Base-by-base conservation (phyloP, 2,888 invertebrate species). In the Mythimna pallens region DNA sequence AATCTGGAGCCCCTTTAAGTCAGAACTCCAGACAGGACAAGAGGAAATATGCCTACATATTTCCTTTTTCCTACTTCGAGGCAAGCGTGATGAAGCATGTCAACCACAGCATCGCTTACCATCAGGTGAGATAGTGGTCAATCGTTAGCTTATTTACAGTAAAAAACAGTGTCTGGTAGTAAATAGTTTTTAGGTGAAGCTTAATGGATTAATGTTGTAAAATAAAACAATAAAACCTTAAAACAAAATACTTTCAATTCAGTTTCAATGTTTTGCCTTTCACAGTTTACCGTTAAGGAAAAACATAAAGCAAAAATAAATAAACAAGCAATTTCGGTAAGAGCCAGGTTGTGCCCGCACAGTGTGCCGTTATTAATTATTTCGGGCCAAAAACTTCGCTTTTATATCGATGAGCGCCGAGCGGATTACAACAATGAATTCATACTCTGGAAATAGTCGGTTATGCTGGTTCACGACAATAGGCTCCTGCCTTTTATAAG, bases 321-420 rank as follows among this genome's bases (percentile, higher is more conserved):
- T 17, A 40, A 20, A 61, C 55, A 55, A 22, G n/a, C 36, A 17
- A 59, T 50, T n/a, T 74, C n/a, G 10, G n/a, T 57, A 40, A 57
- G 43, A 59, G 7, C 43, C 25, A 9, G 34, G 36, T 36, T 10
- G 9, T 4, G 22, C n/a, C 22, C 25, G 43, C 52, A 59, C n/a
- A 54, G 20, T 55, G 30, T 12, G 20, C 30, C 10, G 6, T 30
- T 55, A 61, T 61, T 54, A 47, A 54, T 66, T 54, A 52, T 75
- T 34, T 52, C 47, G 36, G 17, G 50, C 7, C 22, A 55, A 50
- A 30, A 34, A 36, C 12, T 52, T 10, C 17, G n/a, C 14, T 55
- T 64, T 52, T 12, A 40, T 67, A 67, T 63, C 40, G 30, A 57
- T 55, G 54, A 34, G 34, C 6, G 25, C 25, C 12, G 40, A 68